These are phyloP conservation scores for Zenarchopterus dispar DNA, from an alignment of 2,797 vertebrate species.

Conservation along the genomic window DNA sequence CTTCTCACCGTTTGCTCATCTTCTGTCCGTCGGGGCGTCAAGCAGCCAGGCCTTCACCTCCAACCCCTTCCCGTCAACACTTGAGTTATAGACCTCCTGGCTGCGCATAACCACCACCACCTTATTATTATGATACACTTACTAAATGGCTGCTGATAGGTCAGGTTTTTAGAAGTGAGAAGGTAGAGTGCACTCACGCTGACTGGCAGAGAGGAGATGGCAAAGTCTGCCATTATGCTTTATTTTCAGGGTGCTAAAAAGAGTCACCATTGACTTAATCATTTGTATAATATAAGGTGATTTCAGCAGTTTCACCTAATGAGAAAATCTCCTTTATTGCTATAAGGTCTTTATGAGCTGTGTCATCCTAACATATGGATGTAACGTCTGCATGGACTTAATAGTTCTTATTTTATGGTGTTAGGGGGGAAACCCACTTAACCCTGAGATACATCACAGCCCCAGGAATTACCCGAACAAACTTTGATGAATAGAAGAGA, in stretches of 20 bases:
- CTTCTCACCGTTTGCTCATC: slow-evolving; percentile 27
- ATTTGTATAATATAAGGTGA: slow-evolving; percentile 81
- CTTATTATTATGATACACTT: slow-evolving; percentile 68
- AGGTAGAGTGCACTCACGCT: slow-evolving; percentile 32
- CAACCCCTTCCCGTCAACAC: slow-evolving; percentile 16
- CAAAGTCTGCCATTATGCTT: slow-evolving; percentile 62
- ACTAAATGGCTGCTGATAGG: slow-evolving; percentile 53
- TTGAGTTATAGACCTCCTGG: slow-evolving; percentile 59
- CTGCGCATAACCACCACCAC: slow-evolving; percentile 30
- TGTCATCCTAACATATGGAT: slow-evolving; percentile 78
- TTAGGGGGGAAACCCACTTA: slow-evolving; percentile 75
- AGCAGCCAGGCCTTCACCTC: slow-evolving; percentile 34
- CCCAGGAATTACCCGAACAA: slow-evolving; percentile 66
- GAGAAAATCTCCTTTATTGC: slow-evolving; percentile 81
- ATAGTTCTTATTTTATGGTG: slow-evolving; percentile 81
- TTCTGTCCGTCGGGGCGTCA: slow-evolving; percentile 46
- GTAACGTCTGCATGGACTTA: slow-evolving; percentile 72
- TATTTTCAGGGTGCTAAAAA: slow-evolving; percentile 65
- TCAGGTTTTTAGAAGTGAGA: slow-evolving; percentile 52
- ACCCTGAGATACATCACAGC: slow-evolving; percentile 72
- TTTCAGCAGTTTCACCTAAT: slow-evolving; percentile 81
- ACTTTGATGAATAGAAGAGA: slow-evolving; percentile 74
- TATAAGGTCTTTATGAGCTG: slow-evolving; percentile 77
- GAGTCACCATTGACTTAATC: slow-evolving; percentile 79
- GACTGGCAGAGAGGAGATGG: slow-evolving; percentile 50